Base-by-base conservation (phyloP, 92 coral and sea anemone genomes). In the Paramuricea clavata region DNA sequence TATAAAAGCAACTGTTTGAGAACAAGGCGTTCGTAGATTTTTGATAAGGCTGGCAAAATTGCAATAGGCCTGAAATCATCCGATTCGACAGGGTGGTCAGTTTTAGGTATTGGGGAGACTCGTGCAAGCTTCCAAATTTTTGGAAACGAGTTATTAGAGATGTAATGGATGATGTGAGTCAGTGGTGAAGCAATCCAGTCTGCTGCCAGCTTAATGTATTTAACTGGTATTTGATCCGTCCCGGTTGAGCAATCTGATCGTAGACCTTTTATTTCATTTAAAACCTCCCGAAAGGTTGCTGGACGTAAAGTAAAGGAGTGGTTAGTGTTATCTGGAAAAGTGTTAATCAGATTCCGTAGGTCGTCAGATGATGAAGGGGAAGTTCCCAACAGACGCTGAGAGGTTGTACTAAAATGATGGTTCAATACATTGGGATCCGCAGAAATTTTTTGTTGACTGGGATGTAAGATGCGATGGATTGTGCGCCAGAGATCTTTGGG, bases 241-340 rank as follows among this genome's bases (percentile, higher is more conserved):
- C 61, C 61, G n/a, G 59, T 52, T 15, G 61, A 52, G 49, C 33
- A 49, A 54, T 65, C 67, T 12, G 49, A 35, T 79, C 71, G 42
- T 44, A 33, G 30, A 34, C 71, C 56, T 49, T 79, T 49, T 59
- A 54, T 35, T 39, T 36, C 28, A 35, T 79, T 79, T 70, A 74
- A 33, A 36, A 80, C 82, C 76, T 81, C 91, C 65, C 87, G 44
- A 28, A 67, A 82, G 39, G 49, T 12, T 50, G 28, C 75, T 54
- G 73, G 86, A 54, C 75, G 78, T 26, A 57, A 43, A 70, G 12
- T 80, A 59, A 72, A 72, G 72, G 81, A 61, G 86, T 81, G 9
- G 10, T 33, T 44, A 59, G 19, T 41, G 65, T 25, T 42, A 69
- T 25, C 17, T 47, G 52, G 52, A 15, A 76, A 59, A 6, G 81